Percentiles rank a stretch among this genome's conserved stretches.
These are phyloP conservation scores for Paedocypris sp. DNA, from an alignment of 2,113 vertebrate species.

Conservation along the genomic window DNA sequence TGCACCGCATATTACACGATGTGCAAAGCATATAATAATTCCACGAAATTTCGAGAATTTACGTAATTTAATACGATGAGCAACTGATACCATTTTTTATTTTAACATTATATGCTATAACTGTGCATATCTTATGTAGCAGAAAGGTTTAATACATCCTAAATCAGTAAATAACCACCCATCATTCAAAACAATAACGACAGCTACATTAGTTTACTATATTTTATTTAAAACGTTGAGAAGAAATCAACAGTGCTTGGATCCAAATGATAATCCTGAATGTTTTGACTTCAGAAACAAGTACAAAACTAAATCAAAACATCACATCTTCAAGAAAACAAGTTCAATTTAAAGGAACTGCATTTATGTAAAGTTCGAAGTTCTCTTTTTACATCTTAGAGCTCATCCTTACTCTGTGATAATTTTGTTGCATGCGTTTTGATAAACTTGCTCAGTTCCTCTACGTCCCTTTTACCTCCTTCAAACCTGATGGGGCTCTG, in stretches of 20 bases:
- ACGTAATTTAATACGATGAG: too few species aligned
- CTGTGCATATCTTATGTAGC: too few species aligned
- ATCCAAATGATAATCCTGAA: slow-evolving; percentile 47
- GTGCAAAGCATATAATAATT: too few species aligned
- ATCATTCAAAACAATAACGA: neutral
- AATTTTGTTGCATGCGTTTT: slow-evolving; percentile 76
- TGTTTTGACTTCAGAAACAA: slow-evolving; percentile 25
- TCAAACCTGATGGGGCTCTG: slow-evolving; percentile 81
- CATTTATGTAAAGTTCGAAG: slow-evolving; percentile 38
- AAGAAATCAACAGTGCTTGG: slow-evolving; percentile 46
- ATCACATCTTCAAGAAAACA: neutral
- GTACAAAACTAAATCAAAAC: slow-evolving; percentile 20
- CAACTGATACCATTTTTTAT: too few species aligned
- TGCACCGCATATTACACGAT: too few species aligned
- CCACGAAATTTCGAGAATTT: too few species aligned
- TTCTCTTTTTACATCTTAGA: slow-evolving; percentile 62
- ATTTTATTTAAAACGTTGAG: slow-evolving; percentile 59
- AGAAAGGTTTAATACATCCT: too few species aligned
- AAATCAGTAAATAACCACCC: too few species aligned
- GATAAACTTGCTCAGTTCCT: slow-evolving; percentile 80
- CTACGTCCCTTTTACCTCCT: slow-evolving; percentile 75
- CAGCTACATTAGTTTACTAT: slow-evolving; percentile 18
- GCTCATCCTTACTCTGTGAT: slow-evolving; percentile 73
- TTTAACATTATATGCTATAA: too few species aligned
- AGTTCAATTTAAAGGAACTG: slow-evolving; percentile 3